These are phyloP conservation scores for Carcharodon carcharias DNA, from an alignment of 2,797 vertebrate species.

Conservation along the genomic window DNA sequence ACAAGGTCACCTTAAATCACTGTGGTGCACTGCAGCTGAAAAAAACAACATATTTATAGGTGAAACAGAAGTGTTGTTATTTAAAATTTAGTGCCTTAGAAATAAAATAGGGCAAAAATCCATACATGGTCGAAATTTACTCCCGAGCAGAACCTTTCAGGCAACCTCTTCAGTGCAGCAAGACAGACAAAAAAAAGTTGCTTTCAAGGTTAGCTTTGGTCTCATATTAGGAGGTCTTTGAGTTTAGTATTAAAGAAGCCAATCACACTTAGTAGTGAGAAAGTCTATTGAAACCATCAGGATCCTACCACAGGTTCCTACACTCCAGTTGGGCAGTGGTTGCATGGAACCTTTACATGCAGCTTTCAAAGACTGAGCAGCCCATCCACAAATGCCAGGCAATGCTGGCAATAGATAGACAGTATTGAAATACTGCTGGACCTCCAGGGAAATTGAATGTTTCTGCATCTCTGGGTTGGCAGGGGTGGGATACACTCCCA, in stretches of 20 bases:
- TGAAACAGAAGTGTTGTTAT: neutral
- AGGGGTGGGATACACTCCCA: neutral
- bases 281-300: neutral
- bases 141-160: neutral
- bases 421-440: neutral
- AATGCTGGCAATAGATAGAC: neutral
- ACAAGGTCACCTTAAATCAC: constrained; percentile 33
- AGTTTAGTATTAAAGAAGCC: neutral
- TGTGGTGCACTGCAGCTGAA: neutral
- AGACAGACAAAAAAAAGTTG: neutral
- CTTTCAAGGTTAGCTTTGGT: neutral
- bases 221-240: neutral
- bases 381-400: neutral
- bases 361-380: neutral
- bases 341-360: neutral
- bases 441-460: neutral
- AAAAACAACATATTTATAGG: constrained; percentile 4
- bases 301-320: neutral
- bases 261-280: neutral
- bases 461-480: neutral
- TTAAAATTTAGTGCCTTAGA: neutral
- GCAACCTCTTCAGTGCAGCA: neutral
- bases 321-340: neutral
- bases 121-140: neutral
- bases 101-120: neutral